These are phyloP conservation scores for Hyposoter didymator DNA, from an alignment of 2,888 invertebrate species.

Conservation along the genomic window DNA sequence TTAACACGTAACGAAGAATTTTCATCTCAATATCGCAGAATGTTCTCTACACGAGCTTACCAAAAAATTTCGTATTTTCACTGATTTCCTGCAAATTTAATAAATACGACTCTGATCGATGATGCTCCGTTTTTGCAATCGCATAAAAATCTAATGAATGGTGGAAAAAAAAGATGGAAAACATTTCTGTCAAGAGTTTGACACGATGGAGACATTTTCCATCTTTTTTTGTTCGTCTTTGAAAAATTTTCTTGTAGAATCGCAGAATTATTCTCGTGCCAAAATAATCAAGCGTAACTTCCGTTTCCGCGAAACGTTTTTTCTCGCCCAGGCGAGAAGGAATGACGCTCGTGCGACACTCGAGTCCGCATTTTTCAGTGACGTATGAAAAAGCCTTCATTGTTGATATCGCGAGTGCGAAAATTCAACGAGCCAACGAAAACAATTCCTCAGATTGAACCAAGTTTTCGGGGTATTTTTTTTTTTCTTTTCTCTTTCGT, in stretches of 20 bases:
- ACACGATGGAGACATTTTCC: neutral
- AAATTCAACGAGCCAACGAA: constrained; percentile 49
- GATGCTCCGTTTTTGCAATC: neutral
- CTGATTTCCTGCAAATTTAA: neutral
- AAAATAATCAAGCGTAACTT: constrained; percentile 35
- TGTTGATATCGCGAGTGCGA: constrained; percentile 5
- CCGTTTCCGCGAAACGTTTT: constrained; percentile 39
- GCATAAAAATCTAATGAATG: neutral
- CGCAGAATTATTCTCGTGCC: constrained; percentile 29
- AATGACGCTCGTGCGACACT: constrained; percentile 30
- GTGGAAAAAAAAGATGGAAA: neutral
- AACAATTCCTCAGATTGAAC: constrained; percentile 24
- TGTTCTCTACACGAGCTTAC: neutral
- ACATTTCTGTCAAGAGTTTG: neutral
- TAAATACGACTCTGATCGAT: neutral
- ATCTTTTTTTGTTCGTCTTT: neutral
- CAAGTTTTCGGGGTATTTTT: neutral
- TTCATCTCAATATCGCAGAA: neutral
- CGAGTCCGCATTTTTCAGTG: neutral
- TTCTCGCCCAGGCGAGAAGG: neutral
- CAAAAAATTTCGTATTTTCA: neutral
- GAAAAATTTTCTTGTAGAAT: neutral
- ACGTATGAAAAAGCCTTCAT: neutral
- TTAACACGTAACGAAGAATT: neutral
- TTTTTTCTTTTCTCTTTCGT: neutral